Conservation (phyloP, 2,113 vertebrate species). For the Nothoprocta pentlandii region DNA sequence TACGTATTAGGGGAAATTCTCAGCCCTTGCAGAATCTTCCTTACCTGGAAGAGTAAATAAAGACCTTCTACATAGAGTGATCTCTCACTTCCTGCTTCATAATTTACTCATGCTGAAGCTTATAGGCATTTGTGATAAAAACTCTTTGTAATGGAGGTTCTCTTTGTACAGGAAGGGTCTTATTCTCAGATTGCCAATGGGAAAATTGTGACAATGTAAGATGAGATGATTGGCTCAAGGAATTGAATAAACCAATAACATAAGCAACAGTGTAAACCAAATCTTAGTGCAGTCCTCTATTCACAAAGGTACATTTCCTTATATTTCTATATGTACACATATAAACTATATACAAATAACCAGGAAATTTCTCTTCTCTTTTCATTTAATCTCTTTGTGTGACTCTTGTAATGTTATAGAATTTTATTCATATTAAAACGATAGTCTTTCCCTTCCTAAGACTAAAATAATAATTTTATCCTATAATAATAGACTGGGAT, state of each 20-base stretch:
- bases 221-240: not conserved
- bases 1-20: not conserved
- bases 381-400: not conserved
- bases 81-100: not conserved
- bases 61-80: not conserved
- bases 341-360: not conserved
- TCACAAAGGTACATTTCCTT: not conserved
- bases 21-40: accelerated
- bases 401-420: not conserved
- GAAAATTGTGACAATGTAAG: not conserved
- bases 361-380: not conserved
- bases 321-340: not conserved
- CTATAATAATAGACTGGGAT: accelerated
- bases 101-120: not conserved
- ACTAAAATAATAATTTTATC: not conserved
- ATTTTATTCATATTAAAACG: not conserved
- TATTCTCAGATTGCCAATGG: not conserved
- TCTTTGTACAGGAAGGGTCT: not conserved
- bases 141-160: not conserved
- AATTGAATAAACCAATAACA: not conserved
- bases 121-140: not conserved
- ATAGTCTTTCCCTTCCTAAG: not conserved
- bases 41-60: not conserved
- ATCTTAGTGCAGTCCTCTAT: not conserved
- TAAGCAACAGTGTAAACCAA: not conserved